Evolutionary conservation across 2,113 vertebrate genomes (phyloP).

Genomic region (Proterorhinus semilunaris): DNA sequence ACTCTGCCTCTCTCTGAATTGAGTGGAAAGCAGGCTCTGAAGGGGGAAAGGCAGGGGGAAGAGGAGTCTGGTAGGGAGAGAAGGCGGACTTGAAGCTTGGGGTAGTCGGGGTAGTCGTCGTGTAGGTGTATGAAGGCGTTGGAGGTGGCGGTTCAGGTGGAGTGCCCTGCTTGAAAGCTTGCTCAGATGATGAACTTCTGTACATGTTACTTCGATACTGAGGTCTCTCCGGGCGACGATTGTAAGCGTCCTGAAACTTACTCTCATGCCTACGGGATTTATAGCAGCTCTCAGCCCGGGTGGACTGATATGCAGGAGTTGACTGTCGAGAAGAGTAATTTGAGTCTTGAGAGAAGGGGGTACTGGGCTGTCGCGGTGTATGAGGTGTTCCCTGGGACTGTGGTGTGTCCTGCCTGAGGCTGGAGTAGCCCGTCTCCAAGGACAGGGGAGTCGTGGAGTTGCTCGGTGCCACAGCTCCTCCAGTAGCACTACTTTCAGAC

Average conservation of each 20-base stretch:
- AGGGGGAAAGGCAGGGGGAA: conserved; percentile 79
- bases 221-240: conserved; percentile 87
- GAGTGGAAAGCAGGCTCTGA: conserved; percentile 80
- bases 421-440: conserved; percentile 94
- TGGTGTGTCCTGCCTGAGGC: conserved; percentile 90
- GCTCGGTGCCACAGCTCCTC: conserved; percentile 81
- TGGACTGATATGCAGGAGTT: conserved; percentile 87
- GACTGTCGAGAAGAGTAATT: conserved; percentile 93
- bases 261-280: conserved; percentile 89
- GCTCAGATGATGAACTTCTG: conserved; percentile 76
- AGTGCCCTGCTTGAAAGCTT: conserved; percentile 81
- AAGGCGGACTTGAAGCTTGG: conserved; percentile 87
- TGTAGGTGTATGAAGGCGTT: conserved; percentile 71
- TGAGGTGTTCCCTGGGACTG: conserved; percentile 91
- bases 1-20: conserved; percentile 82
- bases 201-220: conserved; percentile 75
- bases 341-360: conserved; percentile 96
- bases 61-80: conserved; percentile 87
- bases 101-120: conserved; percentile 78
- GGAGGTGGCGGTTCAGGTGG: conserved; percentile 73
- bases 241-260: conserved; percentile 95
- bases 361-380: conserved; percentile 85
- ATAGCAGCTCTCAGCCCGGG: conserved; percentile 83
- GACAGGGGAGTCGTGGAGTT: conserved; percentile 90
- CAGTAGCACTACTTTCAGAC: conserved; percentile 78